A percentile compares a stretch with the other conserved stretches of the same genome.
Evolutionary conservation across 1,140 invertebrate species (phyloP).

Genomic region (Pissodes strobi): DNA sequence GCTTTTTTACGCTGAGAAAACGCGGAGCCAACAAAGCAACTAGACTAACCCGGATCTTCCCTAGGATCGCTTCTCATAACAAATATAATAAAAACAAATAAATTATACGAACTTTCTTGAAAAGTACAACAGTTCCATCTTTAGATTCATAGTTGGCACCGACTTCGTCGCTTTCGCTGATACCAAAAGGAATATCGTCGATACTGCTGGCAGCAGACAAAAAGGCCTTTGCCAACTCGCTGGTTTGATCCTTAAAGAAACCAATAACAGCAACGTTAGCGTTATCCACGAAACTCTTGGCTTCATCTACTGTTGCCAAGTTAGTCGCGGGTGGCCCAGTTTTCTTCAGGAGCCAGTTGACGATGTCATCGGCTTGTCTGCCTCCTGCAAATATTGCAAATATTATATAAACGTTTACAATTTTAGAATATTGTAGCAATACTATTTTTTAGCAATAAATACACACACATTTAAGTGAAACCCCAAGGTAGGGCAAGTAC

Average conservation of each 20-base stretch:
- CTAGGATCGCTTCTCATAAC: neutral
- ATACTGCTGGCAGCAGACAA: slow-evolving; percentile 75
- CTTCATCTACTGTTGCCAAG: slow-evolving; percentile 77
- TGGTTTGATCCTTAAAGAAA: slow-evolving; percentile 88
- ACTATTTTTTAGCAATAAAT: no score
- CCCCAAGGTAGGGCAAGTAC: neutral
- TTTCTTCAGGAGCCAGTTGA: slow-evolving; percentile 95
- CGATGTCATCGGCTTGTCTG: slow-evolving; percentile 88
- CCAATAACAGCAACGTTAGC: slow-evolving; percentile 86
- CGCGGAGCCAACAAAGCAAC: no score
- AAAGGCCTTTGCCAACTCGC: slow-evolving; percentile 82
- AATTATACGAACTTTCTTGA: slow-evolving; percentile 76
- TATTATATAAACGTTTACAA: no score
- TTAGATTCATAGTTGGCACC: slow-evolving; percentile 74
- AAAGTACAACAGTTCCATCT: slow-evolving; percentile 78
- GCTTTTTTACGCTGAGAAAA: no score
- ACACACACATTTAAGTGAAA: neutral
- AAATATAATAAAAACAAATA: neutral
- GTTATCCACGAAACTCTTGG: slow-evolving; percentile 81
- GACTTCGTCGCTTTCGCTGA: slow-evolving; percentile 77
- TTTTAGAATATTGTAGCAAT: no score
- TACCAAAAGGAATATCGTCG: slow-evolving; percentile 90
- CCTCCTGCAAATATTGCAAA: slow-evolving; percentile 67
- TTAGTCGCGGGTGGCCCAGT: slow-evolving; percentile 88
- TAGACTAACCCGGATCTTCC: no score